Percentiles rank a stretch among this genome's conserved stretches.
Evolutionary conservation across 1,140 invertebrate species (phyloP).

Genomic region (Ectropis grisescens): DNA sequence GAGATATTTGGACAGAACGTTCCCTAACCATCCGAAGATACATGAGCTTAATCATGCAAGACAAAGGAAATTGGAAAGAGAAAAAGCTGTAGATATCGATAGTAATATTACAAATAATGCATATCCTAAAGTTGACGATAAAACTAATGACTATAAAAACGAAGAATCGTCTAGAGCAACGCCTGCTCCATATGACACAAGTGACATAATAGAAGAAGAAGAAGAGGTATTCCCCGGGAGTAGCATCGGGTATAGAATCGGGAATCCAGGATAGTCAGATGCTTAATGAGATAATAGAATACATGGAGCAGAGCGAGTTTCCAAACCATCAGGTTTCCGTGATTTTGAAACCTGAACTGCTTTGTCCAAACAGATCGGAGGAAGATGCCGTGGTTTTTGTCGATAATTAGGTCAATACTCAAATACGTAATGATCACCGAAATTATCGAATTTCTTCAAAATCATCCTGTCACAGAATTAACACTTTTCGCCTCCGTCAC

Average conservation of each 20-base stretch:
- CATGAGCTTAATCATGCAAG: constrained; percentile 5
- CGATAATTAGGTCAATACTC: constrained; percentile 30
- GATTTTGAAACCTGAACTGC: constrained; percentile 23
- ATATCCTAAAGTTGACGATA: background rate
- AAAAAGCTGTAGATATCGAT: constrained; percentile 1
- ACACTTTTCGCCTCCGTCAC: no score
- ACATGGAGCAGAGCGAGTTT: constrained; percentile 31
- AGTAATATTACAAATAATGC: constrained; percentile 5
- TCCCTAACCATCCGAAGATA: constrained; percentile 10
- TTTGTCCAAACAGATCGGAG: constrained; percentile 41
- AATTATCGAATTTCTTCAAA: no score
- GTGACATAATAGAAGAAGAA: no score
- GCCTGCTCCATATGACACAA: no score
- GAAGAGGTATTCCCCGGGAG: no score
- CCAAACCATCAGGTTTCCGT: constrained; percentile 12
- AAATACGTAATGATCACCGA: background rate
- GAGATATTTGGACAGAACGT: constrained; percentile 14
- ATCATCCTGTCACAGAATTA: no score
- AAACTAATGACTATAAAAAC: no score
- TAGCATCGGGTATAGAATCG: no score
- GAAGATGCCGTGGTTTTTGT: constrained; percentile 57
- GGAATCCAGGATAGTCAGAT: no score
- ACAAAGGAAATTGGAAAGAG: constrained; percentile 4
- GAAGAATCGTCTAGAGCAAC: no score
- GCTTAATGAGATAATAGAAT: constrained; percentile 55